phyloP scores from a whole-genome alignment of 2,113 vertebrate genomes.

The Boulengeromyrus knoepffleri region DNA sequence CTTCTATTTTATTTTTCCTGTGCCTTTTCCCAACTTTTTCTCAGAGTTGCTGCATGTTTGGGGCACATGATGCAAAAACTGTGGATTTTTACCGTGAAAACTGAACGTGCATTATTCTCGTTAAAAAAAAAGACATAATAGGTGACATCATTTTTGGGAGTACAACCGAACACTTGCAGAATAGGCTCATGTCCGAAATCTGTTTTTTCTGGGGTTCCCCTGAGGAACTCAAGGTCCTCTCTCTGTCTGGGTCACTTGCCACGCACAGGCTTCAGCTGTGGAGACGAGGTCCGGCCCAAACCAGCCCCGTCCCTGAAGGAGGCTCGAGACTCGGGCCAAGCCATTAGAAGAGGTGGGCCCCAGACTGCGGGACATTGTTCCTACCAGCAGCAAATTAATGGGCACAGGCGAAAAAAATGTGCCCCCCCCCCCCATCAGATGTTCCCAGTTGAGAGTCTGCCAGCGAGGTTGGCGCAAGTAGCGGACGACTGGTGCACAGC shows the following conservation, averaged over 20 bases:
- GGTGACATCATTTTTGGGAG: neutral
- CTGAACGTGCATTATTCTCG: neutral
- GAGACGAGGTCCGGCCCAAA: constrained; percentile 26
- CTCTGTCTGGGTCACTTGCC: constrained; percentile 17
- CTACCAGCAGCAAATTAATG: constrained; percentile 27
- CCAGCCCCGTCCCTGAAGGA: constrained; percentile 26
- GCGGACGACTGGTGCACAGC: neutral
- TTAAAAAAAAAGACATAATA: neutral
- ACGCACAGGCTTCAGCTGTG: constrained; percentile 27
- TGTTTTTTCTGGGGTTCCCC: constrained; percentile 12
- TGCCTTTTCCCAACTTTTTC: neutral
- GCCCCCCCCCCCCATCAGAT: constrained; percentile 8
- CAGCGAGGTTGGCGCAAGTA: neutral
- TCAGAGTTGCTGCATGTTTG: neutral
- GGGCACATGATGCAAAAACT: neutral
- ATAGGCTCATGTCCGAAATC: neutral
- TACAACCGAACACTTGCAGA: neutral
- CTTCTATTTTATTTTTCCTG: neutral
- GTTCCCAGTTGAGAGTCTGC: constrained; percentile 5
- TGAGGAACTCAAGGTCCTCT: neutral
- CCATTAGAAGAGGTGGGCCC: constrained; percentile 26
- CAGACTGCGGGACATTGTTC: constrained; percentile 30
- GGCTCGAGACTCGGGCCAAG: constrained; percentile 19
- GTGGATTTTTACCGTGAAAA: neutral
- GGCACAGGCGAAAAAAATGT: constrained; percentile 20